Percentiles rank a stretch among this genome's conserved stretches.
phyloP scores from a whole-genome alignment of 2,888 invertebrate genomes.

The Conops quadrifasciatus region DNA sequence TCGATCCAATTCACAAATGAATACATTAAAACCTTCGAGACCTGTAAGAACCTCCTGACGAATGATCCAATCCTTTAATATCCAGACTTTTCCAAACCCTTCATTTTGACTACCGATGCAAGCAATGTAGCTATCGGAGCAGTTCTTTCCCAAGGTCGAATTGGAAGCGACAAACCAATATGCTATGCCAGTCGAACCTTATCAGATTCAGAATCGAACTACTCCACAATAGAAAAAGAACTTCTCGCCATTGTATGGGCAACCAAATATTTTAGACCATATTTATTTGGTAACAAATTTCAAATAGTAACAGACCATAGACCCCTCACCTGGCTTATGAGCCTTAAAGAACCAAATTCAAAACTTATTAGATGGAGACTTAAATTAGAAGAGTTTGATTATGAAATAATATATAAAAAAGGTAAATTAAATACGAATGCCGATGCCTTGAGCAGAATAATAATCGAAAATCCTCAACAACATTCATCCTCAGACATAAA shows the following conservation, averaged over 20 bases:
- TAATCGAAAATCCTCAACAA: too few relatives aligned
- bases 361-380: too few relatives aligned
- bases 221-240: slow-evolving; percentile 11
- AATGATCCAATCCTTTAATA: slow-evolving; percentile 4
- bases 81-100: slow-evolving; percentile 16
- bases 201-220: background rate
- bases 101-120: slow-evolving; percentile 7
- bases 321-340: slow-evolving; percentile 36
- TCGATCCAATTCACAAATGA: background rate
- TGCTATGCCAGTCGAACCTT: slow-evolving; percentile 5
- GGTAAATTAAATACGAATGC: too few relatives aligned
- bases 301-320: slow-evolving; percentile 39
- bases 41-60: background rate
- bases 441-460: too few relatives aligned
- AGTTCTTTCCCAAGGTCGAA: background rate
- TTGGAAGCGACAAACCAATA: slow-evolving; percentile 1
- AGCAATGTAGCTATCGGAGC: slow-evolving; percentile 1
- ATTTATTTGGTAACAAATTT: slow-evolving; percentile 39
- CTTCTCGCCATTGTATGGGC: slow-evolving; percentile 30
- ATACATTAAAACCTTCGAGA: background rate
- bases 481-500: too few relatives aligned
- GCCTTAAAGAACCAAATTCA: too few relatives aligned
- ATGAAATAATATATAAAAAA: too few relatives aligned
- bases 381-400: too few relatives aligned
- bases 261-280: slow-evolving; percentile 37